Conservation (phyloP, 2,888 invertebrate genomes). For the Apodemia duryi region DNA sequence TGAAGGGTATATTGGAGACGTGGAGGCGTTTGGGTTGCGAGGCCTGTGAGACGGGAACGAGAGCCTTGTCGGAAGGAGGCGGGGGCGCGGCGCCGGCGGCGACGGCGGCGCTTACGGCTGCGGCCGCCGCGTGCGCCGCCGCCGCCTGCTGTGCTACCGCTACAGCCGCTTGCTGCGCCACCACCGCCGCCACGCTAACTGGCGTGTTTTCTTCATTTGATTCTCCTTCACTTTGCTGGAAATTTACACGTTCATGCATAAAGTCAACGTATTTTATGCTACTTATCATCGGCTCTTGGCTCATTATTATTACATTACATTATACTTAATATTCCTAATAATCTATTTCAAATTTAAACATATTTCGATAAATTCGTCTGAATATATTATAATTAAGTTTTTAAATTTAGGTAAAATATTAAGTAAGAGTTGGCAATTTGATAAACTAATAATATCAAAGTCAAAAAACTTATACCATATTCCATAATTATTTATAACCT, state of each 20-base stretch:
- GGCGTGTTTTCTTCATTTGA: conserved; percentile 75
- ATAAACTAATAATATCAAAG: no score
- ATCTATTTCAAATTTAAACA: no score
- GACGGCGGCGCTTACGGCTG: conserved; percentile 49
- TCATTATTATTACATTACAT: no score
- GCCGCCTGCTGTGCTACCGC: conserved; percentile 69
- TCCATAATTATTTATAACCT: no score
- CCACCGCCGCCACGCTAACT: conserved; percentile 70
- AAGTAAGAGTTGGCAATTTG: no score
- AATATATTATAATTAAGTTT: no score
- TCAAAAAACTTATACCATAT: no score
- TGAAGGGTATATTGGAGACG: conserved; percentile 99
- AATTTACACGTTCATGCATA: conserved; percentile 2
- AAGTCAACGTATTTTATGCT: neutral
- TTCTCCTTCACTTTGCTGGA: conserved; percentile 68
- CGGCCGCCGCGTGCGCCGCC: conserved; percentile 71
- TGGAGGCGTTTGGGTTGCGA: conserved; percentile 96
- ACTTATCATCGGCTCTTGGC: no score
- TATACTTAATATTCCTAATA: no score
- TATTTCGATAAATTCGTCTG: no score
- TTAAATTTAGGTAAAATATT: no score
- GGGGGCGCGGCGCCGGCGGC: conserved; percentile 39
- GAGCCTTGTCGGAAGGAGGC: conserved; percentile 60
- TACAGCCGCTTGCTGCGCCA: conserved; percentile 61
- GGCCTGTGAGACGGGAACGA: conserved; percentile 74